Percentiles rank a stretch among this genome's conserved stretches.
These are phyloP conservation scores for Meganola albula DNA, from an alignment of 2,888 invertebrate genomes.

Conservation along the genomic window DNA sequence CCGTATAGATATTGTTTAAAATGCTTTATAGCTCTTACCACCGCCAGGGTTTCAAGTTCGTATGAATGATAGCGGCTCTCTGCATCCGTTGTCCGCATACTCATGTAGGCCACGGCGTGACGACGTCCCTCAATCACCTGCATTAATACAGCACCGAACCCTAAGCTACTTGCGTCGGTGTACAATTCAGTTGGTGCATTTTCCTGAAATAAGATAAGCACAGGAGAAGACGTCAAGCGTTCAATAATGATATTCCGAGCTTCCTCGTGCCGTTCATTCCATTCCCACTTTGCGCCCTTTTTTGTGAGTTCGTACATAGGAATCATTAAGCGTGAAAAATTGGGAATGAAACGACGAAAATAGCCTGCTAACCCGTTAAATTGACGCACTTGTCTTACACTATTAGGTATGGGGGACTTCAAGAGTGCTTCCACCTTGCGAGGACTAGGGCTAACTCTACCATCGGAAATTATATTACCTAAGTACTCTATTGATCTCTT, in stretches of 20 bases:
- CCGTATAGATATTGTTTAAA: constrained; percentile 2
- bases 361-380: constrained; percentile 6
- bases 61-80: constrained; percentile 4
- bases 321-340: constrained; percentile 4
- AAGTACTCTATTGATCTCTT: constrained; percentile 1
- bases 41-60: constrained; percentile 4
- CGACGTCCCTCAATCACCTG: constrained; percentile 1
- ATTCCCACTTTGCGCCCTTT: constrained; percentile 1
- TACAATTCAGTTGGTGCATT: constrained; percentile 4
- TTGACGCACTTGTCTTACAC: constrained; percentile 6
- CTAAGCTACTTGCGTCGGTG: constrained; percentile 3
- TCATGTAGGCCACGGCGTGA: constrained; percentile 4
- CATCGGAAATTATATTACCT: constrained; percentile 2
- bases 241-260: neutral
- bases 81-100: constrained; percentile 2
- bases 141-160: constrained; percentile 5
- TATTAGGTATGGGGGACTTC: neutral
- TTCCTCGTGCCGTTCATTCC: constrained; percentile 1
- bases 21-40: constrained; percentile 3
- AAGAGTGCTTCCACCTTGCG: neutral
- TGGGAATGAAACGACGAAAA: constrained; percentile 7
- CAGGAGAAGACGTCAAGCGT: neutral
- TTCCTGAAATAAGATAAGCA: constrained; percentile 1
- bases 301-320: constrained; percentile 4
- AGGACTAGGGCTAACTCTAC: neutral